Evolutionary conservation across 2,888 invertebrate genomes (phyloP), one percentile per base, ranked within the genome.

Genomic region (Philereme transversata): DNA sequence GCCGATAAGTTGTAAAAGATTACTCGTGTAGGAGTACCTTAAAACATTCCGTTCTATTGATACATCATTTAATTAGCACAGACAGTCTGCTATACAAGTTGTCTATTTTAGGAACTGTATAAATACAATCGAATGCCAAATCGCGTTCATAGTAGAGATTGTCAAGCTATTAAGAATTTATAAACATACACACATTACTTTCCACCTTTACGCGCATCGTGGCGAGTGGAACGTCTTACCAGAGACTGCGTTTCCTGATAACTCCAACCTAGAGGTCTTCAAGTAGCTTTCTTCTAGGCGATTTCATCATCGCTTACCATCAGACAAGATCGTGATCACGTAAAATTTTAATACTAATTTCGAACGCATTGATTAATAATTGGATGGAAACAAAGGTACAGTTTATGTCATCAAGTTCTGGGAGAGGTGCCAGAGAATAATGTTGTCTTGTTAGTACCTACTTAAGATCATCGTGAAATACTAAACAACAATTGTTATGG

Each of bases 381-480:
- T 41, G 60, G 49, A 38, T 46, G 8, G 44, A 47, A 36, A 34
- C 57, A 57, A 35, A 53, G 34, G 40, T 51, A 51, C 10, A 50
- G 43, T 47, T 82, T 82, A 83, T 82, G 81, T 80, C 82, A 82
- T 80, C 81, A 81, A 80, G 78, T 69, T 70, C 60, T 83, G 84
- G 90, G 88, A 79, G 52, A 53, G n/a, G 43, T 84, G 90, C 90
- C 90, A 90, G 81, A 65, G 81, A 80, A 81, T 81, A 84, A 80
- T 73, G 74, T 76, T 75, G 78, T 81, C 81, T 77, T 73, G n/a
- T 76, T 75, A 76, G 73, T 77, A 71, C 10, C 40, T 40, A 5
- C 50, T 51, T 47, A 35, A 68, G 73, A 75, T 73, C 22, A 74
- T 71, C 67, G 67, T 67, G 67, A 71, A 71, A 69, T 64, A 71